Conservation (phyloP, 2,888 invertebrate species). For the Idaea aversata region DNA sequence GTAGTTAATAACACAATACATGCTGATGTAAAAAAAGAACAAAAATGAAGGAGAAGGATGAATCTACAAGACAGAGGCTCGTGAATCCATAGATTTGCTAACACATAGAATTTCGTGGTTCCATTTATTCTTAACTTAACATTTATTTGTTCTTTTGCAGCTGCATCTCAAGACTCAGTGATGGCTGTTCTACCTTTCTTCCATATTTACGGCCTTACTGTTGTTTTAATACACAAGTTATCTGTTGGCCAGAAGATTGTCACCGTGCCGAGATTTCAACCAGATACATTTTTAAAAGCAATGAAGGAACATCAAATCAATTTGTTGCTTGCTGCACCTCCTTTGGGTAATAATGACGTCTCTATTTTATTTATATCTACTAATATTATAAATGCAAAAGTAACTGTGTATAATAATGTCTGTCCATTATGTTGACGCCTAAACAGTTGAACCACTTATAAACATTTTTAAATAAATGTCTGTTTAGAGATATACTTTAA, state of each 20-base stretch:
- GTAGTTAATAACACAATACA: no score
- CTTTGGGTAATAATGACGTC: conserved; percentile 78
- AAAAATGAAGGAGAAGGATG: no score
- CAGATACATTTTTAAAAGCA: conserved; percentile 82
- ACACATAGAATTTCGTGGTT: not conserved
- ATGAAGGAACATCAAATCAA: conserved; percentile 81
- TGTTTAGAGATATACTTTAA: not conserved
- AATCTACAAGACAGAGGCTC: no score
- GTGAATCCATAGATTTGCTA: no score
- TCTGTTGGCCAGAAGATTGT: conserved; percentile 82
- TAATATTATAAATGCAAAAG: not conserved
- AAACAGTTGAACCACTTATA: no score
- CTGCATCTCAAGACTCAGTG: conserved; percentile 76
- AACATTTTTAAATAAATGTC: no score
- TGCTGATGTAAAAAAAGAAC: no score
- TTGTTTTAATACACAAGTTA: conserved; percentile 79
- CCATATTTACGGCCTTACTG: conserved; percentile 86
- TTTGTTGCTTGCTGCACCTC: conserved; percentile 85
- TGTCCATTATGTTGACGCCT: no score
- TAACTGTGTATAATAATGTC: no score
- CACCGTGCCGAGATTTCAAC: conserved; percentile 86
- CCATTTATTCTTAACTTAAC: not conserved
- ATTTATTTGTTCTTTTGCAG: conserved; percentile 43
- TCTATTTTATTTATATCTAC: not conserved
- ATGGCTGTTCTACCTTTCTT: conserved; percentile 87